phyloP scores from a whole-genome alignment of 64 coral and sea anemone species.

The Acropora yongei region DNA sequence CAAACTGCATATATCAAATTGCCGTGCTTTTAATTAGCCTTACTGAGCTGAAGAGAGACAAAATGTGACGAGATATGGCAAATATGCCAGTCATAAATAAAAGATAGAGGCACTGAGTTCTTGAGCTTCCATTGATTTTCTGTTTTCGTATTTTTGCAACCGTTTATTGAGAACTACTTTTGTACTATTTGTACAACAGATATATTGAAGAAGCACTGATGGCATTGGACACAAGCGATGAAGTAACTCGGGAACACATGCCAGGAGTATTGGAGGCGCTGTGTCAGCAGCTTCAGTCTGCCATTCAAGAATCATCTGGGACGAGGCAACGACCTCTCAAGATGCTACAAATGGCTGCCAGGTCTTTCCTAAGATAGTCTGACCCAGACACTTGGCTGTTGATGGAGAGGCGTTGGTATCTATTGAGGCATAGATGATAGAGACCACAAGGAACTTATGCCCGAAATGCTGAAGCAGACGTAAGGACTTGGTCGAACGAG shows the following conservation, averaged over 20 bases:
- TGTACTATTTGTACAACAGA: constrained; percentile 23
- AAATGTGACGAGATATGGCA: no score
- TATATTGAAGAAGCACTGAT: constrained; percentile 89
- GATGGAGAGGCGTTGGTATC: not conserved
- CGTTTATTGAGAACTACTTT: no score
- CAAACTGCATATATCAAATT: no score
- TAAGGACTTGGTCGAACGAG: no score
- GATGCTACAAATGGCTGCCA: constrained; percentile 84
- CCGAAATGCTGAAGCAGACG: no score
- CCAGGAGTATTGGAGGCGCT: constrained; percentile 71
- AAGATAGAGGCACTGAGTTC: no score
- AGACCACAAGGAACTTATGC: not conserved
- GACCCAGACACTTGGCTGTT: no score
- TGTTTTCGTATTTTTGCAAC: no score
- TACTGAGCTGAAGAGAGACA: no score
- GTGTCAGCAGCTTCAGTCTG: constrained; percentile 72
- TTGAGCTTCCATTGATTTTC: no score
- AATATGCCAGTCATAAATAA: no score
- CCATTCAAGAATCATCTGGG: constrained; percentile 39
- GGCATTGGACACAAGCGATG: constrained; percentile 69
- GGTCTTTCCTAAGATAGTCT: constrained; percentile 77
- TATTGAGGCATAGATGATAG: not conserved
- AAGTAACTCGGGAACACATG: constrained; percentile 87
- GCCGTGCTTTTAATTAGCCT: no score
- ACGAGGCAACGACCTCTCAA: constrained; percentile 56